Evolutionary conservation across 2,888 invertebrate species (phyloP).

Genomic region (Trichogramma dendrolimi): DNA sequence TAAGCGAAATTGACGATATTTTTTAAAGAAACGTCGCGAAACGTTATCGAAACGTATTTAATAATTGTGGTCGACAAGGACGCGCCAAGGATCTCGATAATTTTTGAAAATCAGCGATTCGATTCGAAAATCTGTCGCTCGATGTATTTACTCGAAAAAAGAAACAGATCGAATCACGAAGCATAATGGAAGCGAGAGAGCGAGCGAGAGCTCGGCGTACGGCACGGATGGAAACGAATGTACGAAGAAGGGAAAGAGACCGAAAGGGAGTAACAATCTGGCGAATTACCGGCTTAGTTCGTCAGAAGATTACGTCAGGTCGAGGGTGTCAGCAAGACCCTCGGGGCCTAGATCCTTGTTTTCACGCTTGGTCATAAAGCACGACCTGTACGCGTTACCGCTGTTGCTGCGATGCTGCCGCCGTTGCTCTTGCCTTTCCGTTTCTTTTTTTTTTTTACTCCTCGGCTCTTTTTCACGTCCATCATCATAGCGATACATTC

Average conservation of each 20-base stretch:
- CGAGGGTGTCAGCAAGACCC: slow-evolving; percentile 49
- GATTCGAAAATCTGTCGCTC: not conserved
- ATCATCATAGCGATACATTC: slow-evolving; percentile 20
- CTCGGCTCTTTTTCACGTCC: slow-evolving; percentile 20
- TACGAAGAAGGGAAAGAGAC: slow-evolving; percentile 3
- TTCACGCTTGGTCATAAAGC: slow-evolving; percentile 22
- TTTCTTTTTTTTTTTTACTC: slow-evolving; percentile 19
- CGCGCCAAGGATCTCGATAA: no score
- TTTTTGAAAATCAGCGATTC: not conserved
- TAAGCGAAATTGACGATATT: no score
- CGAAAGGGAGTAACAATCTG: slow-evolving; percentile 33
- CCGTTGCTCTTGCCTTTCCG: slow-evolving; percentile 13
- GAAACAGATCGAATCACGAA: not conserved
- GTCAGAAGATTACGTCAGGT: slow-evolving; percentile 52
- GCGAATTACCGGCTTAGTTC: slow-evolving; percentile 51
- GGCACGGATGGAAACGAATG: slow-evolving; percentile 3
- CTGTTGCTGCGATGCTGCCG: slow-evolving; percentile 1
- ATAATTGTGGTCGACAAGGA: no score
- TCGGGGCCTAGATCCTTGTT: slow-evolving; percentile 37
- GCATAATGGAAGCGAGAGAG: slow-evolving; percentile 2
- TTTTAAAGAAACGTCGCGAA: no score
- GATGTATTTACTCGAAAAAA: no score
- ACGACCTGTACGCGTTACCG: not conserved
- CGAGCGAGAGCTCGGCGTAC: slow-evolving; percentile 17
- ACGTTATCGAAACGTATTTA: no score